These are phyloP conservation scores for Clarias platycephalus DNA, from an alignment of 2,797 vertebrate genomes.

Conservation along the genomic window DNA sequence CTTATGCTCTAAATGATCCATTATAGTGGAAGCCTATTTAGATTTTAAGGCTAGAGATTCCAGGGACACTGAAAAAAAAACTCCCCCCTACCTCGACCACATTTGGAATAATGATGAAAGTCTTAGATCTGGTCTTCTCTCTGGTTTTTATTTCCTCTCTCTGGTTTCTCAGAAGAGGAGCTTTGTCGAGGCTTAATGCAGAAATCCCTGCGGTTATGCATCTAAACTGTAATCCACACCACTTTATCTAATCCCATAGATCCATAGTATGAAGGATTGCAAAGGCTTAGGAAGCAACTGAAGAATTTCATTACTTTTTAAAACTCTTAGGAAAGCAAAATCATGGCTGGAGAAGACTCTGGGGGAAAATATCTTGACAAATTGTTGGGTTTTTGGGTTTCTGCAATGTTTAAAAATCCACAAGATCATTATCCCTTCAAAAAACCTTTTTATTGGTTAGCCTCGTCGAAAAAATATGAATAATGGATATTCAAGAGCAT, in stretches of 20 bases:
- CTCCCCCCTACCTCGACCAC: neutral
- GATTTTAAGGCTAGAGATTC: neutral
- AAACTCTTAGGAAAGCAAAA: constrained; percentile 29
- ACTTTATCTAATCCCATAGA: constrained; percentile 61
- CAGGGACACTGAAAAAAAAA: constrained; percentile 13
- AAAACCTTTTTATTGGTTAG: neutral
- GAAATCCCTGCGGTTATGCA: constrained; percentile 65
- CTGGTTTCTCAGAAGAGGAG: constrained; percentile 60
- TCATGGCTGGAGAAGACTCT: constrained; percentile 20
- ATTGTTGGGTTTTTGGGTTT: neutral
- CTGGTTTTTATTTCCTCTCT: constrained; percentile 59
- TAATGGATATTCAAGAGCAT: neutral
- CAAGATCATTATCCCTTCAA: neutral
- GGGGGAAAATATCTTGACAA: neutral
- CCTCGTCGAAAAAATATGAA: neutral
- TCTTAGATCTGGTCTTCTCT: constrained; percentile 11
- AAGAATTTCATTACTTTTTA: constrained; percentile 35
- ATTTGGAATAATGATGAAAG: constrained; percentile 32
- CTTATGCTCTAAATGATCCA: constrained; percentile 31
- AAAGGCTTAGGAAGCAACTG: constrained; percentile 45
- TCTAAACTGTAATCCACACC: constrained; percentile 61
- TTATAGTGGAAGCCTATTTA: neutral
- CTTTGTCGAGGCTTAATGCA: constrained; percentile 59
- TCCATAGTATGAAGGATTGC: constrained; percentile 58
- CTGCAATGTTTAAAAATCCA: neutral